Base-by-base conservation (phyloP, 1,140 invertebrate species). In the Pseudomyrmex cubaensis region DNA sequence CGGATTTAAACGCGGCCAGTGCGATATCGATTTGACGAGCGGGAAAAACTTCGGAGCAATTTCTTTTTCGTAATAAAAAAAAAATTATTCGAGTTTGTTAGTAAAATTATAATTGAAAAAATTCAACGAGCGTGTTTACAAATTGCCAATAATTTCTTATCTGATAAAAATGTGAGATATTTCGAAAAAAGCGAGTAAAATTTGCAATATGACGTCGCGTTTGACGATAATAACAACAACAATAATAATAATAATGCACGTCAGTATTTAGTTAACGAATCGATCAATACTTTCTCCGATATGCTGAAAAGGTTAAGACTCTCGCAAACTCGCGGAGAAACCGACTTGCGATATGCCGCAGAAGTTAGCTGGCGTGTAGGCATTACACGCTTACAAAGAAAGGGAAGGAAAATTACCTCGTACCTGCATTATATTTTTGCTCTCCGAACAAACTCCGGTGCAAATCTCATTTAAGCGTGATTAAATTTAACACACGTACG, bases 251-350 rank as follows among this genome's bases (percentile, higher is more conserved):
- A 15, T 10, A 20, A 35, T 35, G 5, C 35, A 35, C 5, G 35
- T 44, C 2, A 59, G 17, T 25, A 35, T 63, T 63, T 25, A 59
- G 22, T 72, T 83, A 66, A 84, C 44, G 12, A 70, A 10, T 76
- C 72, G 48, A 69, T 69, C 70, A 63, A 70, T 84, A 25, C 85
- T 80, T 86, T 85, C 83, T 57, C 73, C 73, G 17, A 59, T 56
- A 82, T 48, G 50, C 48, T 22, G 20, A 7, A 84, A 83, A 85
- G 72, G 59, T 83, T 85, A 70, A 85, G 52, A 74, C 35, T 22
- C 72, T 46, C 52, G 15, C 22, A 15, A 84, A 84, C 63, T 82
- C 44, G 35, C 35, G 76, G 63, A 84, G 76, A 84, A 84, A 84
- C 74, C 46, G 59, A 54, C 63, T 48, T 46, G 48, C 25, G 35